These are phyloP conservation scores for Neostethus bicornis DNA, from an alignment of 2,797 vertebrate species.

Conservation along the genomic window DNA sequence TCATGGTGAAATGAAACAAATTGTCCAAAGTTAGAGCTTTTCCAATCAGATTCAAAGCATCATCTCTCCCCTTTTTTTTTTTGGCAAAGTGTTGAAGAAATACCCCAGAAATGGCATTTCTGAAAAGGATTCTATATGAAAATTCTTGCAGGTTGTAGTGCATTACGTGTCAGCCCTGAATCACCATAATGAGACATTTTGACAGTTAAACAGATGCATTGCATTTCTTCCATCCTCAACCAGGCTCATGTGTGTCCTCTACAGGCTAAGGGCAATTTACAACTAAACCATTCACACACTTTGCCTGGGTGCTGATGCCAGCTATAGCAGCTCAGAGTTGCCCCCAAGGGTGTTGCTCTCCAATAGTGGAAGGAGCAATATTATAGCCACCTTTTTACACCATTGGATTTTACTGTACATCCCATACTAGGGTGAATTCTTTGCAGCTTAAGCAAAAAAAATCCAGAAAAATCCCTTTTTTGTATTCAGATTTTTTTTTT, in stretches of 20 bases:
- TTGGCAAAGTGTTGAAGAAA: not conserved
- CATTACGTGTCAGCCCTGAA: not conserved
- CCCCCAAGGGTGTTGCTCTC: constrained; percentile 29
- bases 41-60: not conserved
- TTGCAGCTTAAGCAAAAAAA: constrained; percentile 53
- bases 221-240: not conserved
- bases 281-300: constrained; percentile 9
- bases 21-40: constrained; percentile 7
- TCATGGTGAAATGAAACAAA: not conserved
- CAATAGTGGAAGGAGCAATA: constrained; percentile 39
- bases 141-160: not conserved
- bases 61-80: not conserved
- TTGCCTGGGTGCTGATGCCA: constrained; percentile 26
- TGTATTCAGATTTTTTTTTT: constrained; percentile 25
- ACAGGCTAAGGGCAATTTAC: constrained; percentile 5
- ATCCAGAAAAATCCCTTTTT: constrained; percentile 28
- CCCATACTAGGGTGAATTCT: constrained; percentile 34
- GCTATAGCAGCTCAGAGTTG: constrained; percentile 17
- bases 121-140: not conserved
- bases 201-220: constrained; percentile 27
- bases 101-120: not conserved
- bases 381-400: constrained; percentile 22
- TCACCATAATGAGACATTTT: constrained; percentile 25
- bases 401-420: constrained; percentile 34
- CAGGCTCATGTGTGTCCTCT: constrained; percentile 17